These are phyloP conservation scores for Drosophila colorata DNA, from an alignment of 2,888 invertebrate genomes.

Conservation along the genomic window DNA sequence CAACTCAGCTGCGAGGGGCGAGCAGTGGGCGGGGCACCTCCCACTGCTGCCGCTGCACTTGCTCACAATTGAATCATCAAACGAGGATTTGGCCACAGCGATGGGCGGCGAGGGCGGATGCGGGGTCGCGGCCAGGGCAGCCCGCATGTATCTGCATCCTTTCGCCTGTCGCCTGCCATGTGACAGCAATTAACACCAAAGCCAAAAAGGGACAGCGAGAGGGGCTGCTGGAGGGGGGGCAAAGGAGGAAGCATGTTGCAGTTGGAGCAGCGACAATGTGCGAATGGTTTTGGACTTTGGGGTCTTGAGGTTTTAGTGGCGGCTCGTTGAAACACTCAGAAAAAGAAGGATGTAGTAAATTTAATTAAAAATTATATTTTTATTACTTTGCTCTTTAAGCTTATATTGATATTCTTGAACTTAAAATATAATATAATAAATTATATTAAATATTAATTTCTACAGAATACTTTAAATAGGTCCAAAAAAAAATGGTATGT, in stretches of 20 bases:
- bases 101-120: not conserved
- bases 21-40: not conserved
- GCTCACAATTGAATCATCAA: conserved; percentile 71
- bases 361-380: too few relatives aligned
- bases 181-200: conserved; percentile 79
- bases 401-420: too few relatives aligned
- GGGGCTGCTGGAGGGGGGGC: not conserved
- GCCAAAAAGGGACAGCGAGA: conserved; percentile 41
- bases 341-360: not conserved
- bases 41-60: conserved; percentile 42
- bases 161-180: conserved; percentile 62
- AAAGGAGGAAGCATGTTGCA: not conserved
- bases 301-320: conserved; percentile 45
- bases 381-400: too few relatives aligned
- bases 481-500: too few relatives aligned
- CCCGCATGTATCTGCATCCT: conserved; percentile 59
- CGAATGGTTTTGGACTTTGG: conserved; percentile 23
- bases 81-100: conserved; percentile 7
- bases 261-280: conserved; percentile 3
- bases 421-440: too few relatives aligned
- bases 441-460: too few relatives aligned
- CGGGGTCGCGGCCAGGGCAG: not conserved
- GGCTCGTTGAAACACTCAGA: conserved; percentile 20
- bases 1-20: conserved; percentile 8
- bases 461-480: too few relatives aligned